Evolutionary conservation across 2,797 vertebrate species (phyloP).

Genomic region (Margarornis squamiger): DNA sequence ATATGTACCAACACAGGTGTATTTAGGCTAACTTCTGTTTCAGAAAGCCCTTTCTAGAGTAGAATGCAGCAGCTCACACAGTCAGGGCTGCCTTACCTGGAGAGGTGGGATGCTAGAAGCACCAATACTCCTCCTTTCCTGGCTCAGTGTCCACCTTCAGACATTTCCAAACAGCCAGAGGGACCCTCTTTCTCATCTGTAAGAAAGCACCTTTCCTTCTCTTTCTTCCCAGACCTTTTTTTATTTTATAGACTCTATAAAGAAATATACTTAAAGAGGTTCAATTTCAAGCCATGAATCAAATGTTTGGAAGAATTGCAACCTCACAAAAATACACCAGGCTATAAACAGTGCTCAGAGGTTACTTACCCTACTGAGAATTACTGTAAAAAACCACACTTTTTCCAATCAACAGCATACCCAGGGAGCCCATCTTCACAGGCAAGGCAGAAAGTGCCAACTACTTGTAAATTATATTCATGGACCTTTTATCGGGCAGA

Average conservation of each 20-base stretch:
- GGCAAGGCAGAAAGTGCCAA: not conserved
- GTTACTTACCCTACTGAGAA: not conserved
- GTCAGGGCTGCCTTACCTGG: not conserved
- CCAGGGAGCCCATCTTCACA: not conserved
- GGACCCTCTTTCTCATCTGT: not conserved
- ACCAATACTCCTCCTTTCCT: not conserved
- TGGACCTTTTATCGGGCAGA: not conserved
- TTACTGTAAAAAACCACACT: not conserved
- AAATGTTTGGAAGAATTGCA: not conserved
- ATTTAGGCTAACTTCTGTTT: not conserved
- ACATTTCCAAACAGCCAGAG: not conserved
- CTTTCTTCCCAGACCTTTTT: not conserved
- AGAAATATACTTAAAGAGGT: not conserved
- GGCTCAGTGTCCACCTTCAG: not conserved
- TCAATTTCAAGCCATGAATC: not conserved
- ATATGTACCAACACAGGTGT: fast-evolving
- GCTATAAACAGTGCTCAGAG: not conserved
- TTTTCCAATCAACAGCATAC: not conserved
- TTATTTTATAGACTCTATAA: not conserved
- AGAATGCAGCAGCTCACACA: not conserved
- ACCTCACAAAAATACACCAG: not conserved
- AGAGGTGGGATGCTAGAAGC: not conserved
- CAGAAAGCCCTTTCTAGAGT: not conserved
- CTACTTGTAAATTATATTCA: not conserved
- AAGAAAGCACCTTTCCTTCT: not conserved